Conservation (phyloP, 2,888 invertebrate genomes). For the Camponotus fellah region DNA sequence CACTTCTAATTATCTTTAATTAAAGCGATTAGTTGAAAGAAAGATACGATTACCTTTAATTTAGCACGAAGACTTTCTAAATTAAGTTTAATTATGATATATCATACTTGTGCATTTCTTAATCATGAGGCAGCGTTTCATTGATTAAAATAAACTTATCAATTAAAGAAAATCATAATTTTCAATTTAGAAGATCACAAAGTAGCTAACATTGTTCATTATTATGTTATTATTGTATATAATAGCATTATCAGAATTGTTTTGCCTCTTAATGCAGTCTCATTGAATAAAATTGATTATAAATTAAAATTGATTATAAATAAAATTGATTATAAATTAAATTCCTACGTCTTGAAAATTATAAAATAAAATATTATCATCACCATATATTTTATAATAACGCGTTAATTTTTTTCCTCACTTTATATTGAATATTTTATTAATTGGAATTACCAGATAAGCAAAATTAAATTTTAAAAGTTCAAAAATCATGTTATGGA, state of each 20-base stretch:
- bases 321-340: not conserved
- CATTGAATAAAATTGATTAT: not conserved
- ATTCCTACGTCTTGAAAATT: not conserved
- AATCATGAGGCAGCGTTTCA: not conserved
- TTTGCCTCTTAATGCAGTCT: not conserved
- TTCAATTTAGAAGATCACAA: not conserved
- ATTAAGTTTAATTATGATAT: not conserved
- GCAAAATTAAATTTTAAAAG: not conserved
- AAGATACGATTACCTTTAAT: constrained; percentile 35
- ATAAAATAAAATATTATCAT: not conserved
- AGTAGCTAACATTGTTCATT: not conserved
- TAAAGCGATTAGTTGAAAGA: constrained; percentile 33
- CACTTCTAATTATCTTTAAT: constrained; percentile 37
- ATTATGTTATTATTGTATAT: not conserved
- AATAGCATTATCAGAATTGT: not conserved
- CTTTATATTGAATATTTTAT: not conserved
- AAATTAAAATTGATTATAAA: not conserved
- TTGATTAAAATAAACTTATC: constrained; percentile 1
- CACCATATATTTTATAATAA: not conserved
- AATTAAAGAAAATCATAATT: not conserved
- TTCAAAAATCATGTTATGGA: not conserved
- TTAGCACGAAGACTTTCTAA: not conserved
- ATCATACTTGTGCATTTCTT: not conserved
- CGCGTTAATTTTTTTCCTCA: not conserved
- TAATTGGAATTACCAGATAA: not conserved